These are phyloP conservation scores for Archilochus colubris DNA, from an alignment of 2,113 vertebrate genomes.

Conservation along the genomic window DNA sequence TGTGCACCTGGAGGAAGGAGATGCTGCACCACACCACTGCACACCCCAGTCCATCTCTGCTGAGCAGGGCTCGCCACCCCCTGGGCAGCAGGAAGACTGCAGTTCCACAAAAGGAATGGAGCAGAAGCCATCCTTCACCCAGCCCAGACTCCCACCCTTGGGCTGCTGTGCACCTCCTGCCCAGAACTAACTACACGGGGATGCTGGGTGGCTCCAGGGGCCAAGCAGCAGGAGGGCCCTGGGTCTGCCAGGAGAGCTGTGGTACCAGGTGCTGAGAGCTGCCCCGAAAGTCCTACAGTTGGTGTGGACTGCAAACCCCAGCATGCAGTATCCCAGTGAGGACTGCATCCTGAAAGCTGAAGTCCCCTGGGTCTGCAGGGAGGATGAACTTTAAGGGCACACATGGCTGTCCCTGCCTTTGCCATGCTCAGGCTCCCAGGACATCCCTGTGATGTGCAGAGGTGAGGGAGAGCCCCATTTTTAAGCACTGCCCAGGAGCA, in stretches of 20 bases:
- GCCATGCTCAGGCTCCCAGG: not conserved
- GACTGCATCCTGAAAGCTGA: not conserved
- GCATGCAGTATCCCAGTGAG: not conserved
- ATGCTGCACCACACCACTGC: not conserved
- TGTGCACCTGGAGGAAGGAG: constrained; percentile 7
- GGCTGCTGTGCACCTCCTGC: not conserved
- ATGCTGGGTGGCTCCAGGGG: not conserved
- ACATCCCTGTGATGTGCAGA: not conserved
- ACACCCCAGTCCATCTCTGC: not conserved
- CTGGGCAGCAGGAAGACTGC: constrained; percentile 21
- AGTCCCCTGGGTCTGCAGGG: not conserved
- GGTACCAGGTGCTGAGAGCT: too few relatives aligned
- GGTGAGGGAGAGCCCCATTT: not conserved
- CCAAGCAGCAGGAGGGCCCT: not conserved
- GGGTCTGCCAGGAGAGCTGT: not conserved
- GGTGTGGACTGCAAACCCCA: not conserved
- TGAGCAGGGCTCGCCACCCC: constrained; percentile 27
- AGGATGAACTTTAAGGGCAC: not conserved
- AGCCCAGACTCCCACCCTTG: not conserved
- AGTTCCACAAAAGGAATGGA: not conserved
- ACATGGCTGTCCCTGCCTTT: not conserved
- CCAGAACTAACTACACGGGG: rapidly evolving
- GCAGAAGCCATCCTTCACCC: not conserved
- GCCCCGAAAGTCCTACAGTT: too few relatives aligned
- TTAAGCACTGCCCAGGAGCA: not conserved